A percentile compares a stretch with the other conserved stretches of the same genome.
Conservation (phyloP, 2,888 invertebrate species). For the Eupeodes latifasciatus region DNA sequence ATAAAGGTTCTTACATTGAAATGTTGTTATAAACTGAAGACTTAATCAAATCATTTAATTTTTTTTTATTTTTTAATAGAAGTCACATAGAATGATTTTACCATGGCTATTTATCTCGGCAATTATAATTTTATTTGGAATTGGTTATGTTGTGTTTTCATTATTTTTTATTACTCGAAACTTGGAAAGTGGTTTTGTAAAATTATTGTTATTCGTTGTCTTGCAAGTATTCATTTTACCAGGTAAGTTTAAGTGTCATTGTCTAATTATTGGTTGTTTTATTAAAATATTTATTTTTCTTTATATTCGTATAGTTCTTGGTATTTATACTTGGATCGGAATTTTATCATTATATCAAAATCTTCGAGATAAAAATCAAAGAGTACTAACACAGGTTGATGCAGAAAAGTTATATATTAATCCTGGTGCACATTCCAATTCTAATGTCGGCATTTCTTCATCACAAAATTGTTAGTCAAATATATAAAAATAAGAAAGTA, state of each 20-base stretch:
- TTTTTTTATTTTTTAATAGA: neutral
- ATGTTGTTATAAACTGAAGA: neutral
- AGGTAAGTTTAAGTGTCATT: neutral
- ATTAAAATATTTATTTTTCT: neutral
- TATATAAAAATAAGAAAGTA: neutral
- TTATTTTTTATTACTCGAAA: neutral
- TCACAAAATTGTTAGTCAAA: neutral
- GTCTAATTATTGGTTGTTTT: too few relatives aligned
- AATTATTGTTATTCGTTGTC: neutral
- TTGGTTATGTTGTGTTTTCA: neutral
- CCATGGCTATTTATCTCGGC: slow-evolving; percentile 1
- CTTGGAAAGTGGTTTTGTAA: neutral
- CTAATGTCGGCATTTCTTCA: neutral
- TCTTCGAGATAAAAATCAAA: neutral
- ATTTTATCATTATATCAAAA: neutral
- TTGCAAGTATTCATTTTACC: neutral
- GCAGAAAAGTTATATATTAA: neutral
- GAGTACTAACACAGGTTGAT: neutral
- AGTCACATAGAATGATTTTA: neutral
- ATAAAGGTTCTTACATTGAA: neutral
- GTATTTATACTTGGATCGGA: slow-evolving; percentile 10
- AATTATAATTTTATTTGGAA: neutral
- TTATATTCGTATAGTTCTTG: neutral
- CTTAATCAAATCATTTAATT: neutral
- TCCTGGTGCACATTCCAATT: neutral